Base-by-base conservation (phyloP, 2,888 invertebrate genomes). In the Campaea margaritaria region DNA sequence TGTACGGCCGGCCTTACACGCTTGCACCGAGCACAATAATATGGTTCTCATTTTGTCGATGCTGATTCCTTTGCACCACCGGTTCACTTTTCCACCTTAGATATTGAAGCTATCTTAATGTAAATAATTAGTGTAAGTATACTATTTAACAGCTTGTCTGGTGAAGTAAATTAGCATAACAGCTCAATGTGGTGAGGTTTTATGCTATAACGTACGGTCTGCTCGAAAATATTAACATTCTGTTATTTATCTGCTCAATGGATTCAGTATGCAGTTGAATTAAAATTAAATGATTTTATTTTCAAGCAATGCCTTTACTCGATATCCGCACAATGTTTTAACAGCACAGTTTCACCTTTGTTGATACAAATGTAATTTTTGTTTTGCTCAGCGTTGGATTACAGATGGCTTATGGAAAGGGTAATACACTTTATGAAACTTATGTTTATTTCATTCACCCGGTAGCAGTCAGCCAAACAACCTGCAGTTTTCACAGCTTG, bases 351-450 rank as follows among this genome's bases (percentile, higher is more conserved):
- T 75, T 74, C 65, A 62, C 59, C 58, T 69, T 64, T 68, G 55
- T 66, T 66, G 60, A 64, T 72, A 66, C 69, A 67, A 59, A 72
- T 76, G 53, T 73, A 68, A 69, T 86, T 87, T 89, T 86, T 89
- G 82, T 89, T 89, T 84, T 82, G 89, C 89, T 76, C 82, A 80
- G 81, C 90, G 80, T 86, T 82, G 91, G 91, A 92, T 89, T 86
- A 86, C 87, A 92, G 91, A 86, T 89, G 83, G 88, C 90, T 84
- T 76, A 59, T 68, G 83, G 85, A 86, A 80, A 79, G 71, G 89
- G 91, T 91, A 91, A 91, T 79, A 63, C 46, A 63, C 51, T 62
- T 59, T 54, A 54, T 59, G 45, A 45, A 46, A 52, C 42, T 46
- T 49, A 45, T 45, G 49, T 49, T 53, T 53, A 41, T 48, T 44